phyloP scores from a whole-genome alignment of 1,140 invertebrate genomes.

The Papilio aristodemus region DNA sequence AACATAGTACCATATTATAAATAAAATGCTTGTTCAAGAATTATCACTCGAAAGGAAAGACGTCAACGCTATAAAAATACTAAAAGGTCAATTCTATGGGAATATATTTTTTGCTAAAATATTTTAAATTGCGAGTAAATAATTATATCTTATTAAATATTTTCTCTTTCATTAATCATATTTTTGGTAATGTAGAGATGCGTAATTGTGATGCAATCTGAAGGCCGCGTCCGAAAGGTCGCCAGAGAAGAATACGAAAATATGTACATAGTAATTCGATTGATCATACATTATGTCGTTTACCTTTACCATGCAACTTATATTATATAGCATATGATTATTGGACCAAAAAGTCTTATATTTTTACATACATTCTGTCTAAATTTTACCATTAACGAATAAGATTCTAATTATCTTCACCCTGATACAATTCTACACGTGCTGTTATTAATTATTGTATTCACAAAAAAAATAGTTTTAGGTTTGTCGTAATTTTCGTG shows the following conservation, averaged over 20 bases:
- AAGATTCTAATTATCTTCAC: too few relatives aligned
- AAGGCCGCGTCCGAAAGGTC: slow-evolving; percentile 1
- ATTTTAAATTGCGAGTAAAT: background rate
- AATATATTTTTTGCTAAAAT: too few relatives aligned
- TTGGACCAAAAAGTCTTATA: background rate
- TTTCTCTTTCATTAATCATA: slow-evolving; percentile 13
- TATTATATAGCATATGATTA: background rate
- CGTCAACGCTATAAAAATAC: too few relatives aligned
- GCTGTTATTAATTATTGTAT: too few relatives aligned
- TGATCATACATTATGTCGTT: background rate
- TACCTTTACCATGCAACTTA: background rate
- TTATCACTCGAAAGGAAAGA: too few relatives aligned
- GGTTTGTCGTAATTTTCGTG: too few relatives aligned
- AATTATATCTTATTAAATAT: background rate
- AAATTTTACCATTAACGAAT: too few relatives aligned
- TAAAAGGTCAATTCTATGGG: too few relatives aligned
- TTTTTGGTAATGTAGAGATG: slow-evolving; percentile 9
- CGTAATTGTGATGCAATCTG: slow-evolving; percentile 11
- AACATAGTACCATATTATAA: too few relatives aligned
- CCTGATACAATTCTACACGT: too few relatives aligned
- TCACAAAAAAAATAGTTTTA: too few relatives aligned
- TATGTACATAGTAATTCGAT: background rate
- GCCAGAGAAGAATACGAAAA: background rate
- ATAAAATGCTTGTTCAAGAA: too few relatives aligned
- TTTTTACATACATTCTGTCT: background rate